Evolutionary conservation across 2,797 vertebrate genomes (phyloP), one percentile per base, ranked within the genome.

Genomic region (Xiphorhynchus erythropygius): DNA sequence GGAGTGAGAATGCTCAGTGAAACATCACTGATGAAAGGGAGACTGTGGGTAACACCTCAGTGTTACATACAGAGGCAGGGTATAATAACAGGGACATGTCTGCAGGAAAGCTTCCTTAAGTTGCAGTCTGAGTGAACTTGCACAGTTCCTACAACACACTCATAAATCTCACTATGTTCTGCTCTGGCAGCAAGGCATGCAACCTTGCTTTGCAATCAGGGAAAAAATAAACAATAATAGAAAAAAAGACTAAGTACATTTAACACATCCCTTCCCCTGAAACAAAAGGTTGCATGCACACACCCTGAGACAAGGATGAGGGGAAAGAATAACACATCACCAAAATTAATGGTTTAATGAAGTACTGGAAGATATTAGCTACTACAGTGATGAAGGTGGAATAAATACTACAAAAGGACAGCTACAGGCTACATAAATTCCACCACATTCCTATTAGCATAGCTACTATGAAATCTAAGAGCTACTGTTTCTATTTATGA

Each of bases 381-480:
- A 93, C 94, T 91, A 96, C 47, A 2, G 86, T 82, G 87, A 94
- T 94, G 85, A 91, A 49, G 87, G 93, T 92, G 94, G 87, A 93
- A 96, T 94, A 94, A 95, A 82, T 42, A 91, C 93, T 94, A 96
- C 94, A 84, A 53, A 89, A 94, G 67, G 74, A 94, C 46, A 93
- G 86, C 96, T 96, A 94, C 77, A 91, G 84, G 83, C 89, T 95
- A 97, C 87, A 64, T 76, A 91, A 96, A 94, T 92, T 94, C 95
- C 95, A 94, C 77, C 92, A 94, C 85, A 79, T 68, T 91, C 83
- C 94, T 96, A 95, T 95, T 93, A 95, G 89, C 93, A 96, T 88
- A 94, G 93, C 87, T 95, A 95, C 93, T 94, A 94, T 89, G 88
- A 95, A 86, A 93, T 93, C 96, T 96, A 95, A 94, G 49, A 96